phyloP scores from a whole-genome alignment of 2,113 vertebrate genomes.

The Thryonomys swinderianus region DNA sequence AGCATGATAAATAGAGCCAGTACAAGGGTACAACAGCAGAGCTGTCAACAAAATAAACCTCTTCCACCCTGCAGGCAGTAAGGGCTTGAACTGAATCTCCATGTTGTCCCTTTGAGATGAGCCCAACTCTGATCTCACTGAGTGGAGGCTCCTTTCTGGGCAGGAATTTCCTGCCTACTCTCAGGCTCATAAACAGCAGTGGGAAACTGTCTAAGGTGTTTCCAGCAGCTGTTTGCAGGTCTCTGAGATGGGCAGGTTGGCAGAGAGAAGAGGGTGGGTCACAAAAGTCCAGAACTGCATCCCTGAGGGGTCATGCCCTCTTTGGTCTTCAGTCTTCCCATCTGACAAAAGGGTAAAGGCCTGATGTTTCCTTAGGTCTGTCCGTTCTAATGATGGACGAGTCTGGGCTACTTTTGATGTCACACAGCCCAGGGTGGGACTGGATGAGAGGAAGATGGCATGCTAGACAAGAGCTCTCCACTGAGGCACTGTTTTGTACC shows the following conservation, averaged over 20 bases:
- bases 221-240: neutral
- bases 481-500: neutral
- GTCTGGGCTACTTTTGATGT: slow-evolving; percentile 10
- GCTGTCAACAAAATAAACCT: too few relatives aligned
- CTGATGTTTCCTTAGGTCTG: neutral
- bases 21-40: too few relatives aligned
- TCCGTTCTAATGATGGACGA: neutral
- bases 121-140: neutral
- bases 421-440: neutral
- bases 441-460: neutral
- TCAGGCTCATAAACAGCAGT: neutral
- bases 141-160: neutral
- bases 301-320: too few relatives aligned
- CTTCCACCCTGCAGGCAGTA: too few relatives aligned
- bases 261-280: neutral
- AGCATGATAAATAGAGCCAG: too few relatives aligned
- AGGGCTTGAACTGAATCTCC: neutral
- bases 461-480: neutral
- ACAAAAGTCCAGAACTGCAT: neutral
- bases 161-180: neutral
- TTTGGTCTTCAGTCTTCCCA: neutral
- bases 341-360: neutral
- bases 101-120: neutral
- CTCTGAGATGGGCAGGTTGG: neutral
- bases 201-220: neutral